A percentile compares a stretch with the other conserved stretches of the same genome.
Evolutionary conservation across 2,888 invertebrate species (phyloP).

Genomic region (Glyphotaelius pellucidus): DNA sequence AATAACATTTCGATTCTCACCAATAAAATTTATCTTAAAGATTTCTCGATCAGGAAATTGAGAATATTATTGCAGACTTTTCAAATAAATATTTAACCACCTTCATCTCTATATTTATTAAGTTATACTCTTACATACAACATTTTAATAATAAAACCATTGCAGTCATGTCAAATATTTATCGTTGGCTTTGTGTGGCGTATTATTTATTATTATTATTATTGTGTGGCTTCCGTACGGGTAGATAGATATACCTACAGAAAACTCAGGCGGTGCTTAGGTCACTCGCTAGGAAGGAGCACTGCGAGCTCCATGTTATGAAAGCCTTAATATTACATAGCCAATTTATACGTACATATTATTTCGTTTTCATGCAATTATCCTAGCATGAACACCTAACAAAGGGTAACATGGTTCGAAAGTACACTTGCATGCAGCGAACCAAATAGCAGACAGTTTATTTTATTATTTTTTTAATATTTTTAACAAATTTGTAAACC

Average conservation of each 20-base stretch:
- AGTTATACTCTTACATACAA: background rate
- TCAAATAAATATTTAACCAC: background rate
- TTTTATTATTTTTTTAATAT: background rate
- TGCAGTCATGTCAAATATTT: slow-evolving; percentile 31
- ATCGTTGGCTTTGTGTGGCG: background rate
- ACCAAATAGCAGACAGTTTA: background rate
- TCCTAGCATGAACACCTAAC: background rate
- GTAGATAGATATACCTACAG: background rate
- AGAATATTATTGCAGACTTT: background rate
- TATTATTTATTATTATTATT: too few species aligned
- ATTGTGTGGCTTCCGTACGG: background rate
- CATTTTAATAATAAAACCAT: slow-evolving; percentile 20
- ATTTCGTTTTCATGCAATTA: background rate
- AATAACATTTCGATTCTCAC: too few species aligned
- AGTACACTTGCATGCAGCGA: too few species aligned
- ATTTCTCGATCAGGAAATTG: background rate
- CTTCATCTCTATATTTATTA: background rate
- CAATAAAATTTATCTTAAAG: too few species aligned
- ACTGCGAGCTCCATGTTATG: background rate
- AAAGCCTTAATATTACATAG: background rate
- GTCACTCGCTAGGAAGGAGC: slow-evolving; percentile 7
- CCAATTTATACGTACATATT: background rate
- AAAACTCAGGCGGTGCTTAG: background rate
- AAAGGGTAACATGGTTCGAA: background rate
- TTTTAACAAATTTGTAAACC: too few species aligned